phyloP scores from a whole-genome alignment of 2,797 vertebrate genomes.

The Phalanger gymnotis region DNA sequence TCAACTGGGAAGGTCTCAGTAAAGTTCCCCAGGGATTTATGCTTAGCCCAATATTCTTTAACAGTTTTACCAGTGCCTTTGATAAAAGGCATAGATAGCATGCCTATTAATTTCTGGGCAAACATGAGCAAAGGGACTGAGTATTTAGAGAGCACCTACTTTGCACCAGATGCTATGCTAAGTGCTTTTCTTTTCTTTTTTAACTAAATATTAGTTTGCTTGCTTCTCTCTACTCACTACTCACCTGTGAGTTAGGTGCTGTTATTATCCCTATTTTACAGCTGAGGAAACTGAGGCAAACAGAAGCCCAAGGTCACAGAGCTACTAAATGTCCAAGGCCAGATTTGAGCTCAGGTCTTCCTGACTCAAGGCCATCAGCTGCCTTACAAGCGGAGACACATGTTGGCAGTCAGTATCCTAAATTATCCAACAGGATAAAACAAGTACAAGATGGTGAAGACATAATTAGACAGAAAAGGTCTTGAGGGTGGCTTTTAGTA shows the following conservation, averaged over 20 bases:
- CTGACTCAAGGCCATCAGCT: neutral
- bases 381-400: neutral
- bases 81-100: neutral
- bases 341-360: neutral
- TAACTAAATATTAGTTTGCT: neutral
- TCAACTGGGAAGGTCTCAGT: neutral
- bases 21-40: neutral
- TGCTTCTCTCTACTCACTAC: neutral
- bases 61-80: neutral
- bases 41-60: neutral
- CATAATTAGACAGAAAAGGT: neutral
- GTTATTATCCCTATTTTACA: neutral
- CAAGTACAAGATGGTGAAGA: neutral
- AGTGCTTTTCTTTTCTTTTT: neutral
- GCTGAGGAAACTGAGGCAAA: neutral
- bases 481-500: neutral
- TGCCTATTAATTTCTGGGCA: neutral
- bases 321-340: neutral
- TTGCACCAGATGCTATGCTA: neutral
- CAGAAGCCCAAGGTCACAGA: neutral
- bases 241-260: neutral
- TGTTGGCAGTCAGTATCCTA: neutral
- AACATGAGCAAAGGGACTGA: neutral
- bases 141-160: neutral
- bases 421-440: neutral